Base-by-base conservation (phyloP, 1,140 invertebrate genomes). In the Dinoponera quadriceps region DNA sequence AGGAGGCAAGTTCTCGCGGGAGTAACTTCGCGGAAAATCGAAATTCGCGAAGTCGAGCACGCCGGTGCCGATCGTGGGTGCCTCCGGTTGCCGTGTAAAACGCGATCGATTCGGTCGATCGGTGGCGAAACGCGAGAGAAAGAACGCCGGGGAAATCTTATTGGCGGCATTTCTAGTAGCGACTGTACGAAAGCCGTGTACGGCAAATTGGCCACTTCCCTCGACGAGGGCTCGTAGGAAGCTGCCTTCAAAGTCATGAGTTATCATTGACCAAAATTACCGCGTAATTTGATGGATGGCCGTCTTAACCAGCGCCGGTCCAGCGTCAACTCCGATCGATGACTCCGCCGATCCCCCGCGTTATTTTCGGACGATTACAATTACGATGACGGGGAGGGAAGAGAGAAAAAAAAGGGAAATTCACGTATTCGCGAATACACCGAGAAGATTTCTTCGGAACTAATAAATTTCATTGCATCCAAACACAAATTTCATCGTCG, bases 211-310 rank as follows among this genome's bases (percentile, higher is more conserved):
- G 90, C 90, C 84, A 94, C 92, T 93, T 94, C 93, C 93, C 91
- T 92, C 90, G 82, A 66, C 88, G 91, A 89, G 92, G 89, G 90
- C 90, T 93, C 91, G 92, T 93, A 93, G 93, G 92, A 93, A 93
- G 92, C 90, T 92, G 90, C 91, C 92, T 93, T 93, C 92, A 94
- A 94, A 94, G 93, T 94, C 92, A 93, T 91, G 90, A 93, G 91
- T 93, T 92, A 93, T 94, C 92, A 93, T 93, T 93, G 92, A 88
- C 89, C 90, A 91, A 93, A 94, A 93, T 94, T 89, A 93, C 91
- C 89, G 86, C 90, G 86, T 91, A 92, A 93, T 92, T 92, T 91
- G 82, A 89, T 86, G 88, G 73, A 88, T 89, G 84, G 77, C 84
- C 84, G 87, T 92, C 89, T 91, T 91, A 89, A 71, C 72, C 82